A percentile compares a stretch with the other conserved stretches of the same genome.
Evolutionary conservation across 2,797 vertebrate genomes (phyloP).

Genomic region (Columba guinea): DNA sequence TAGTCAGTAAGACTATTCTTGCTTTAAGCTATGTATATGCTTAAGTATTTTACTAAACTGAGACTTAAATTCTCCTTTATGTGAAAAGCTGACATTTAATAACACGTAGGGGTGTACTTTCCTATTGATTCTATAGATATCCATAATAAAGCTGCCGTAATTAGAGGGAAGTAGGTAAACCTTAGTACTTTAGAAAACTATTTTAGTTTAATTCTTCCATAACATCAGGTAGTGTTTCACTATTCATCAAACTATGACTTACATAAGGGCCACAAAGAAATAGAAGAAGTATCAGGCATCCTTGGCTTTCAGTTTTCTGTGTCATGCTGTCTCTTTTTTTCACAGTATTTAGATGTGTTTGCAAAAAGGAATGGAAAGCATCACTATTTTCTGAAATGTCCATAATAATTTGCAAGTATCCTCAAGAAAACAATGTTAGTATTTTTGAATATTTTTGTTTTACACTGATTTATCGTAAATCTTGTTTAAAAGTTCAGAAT

Average conservation of each 20-base stretch:
- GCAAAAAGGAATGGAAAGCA: not conserved
- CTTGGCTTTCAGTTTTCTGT: not conserved
- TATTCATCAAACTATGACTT: not conserved
- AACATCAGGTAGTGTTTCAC: not conserved
- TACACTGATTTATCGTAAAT: not conserved
- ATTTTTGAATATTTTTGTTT: not conserved
- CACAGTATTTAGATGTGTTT: not conserved
- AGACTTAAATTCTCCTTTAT: constrained; percentile 23
- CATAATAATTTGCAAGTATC: not conserved
- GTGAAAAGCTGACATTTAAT: constrained; percentile 25
- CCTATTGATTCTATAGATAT: constrained; percentile 17
- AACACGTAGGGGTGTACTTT: constrained; percentile 2
- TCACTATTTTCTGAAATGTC: not conserved
- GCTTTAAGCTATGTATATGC: not conserved
- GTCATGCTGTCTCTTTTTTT: not conserved
- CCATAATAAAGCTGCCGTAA: constrained; percentile 1
- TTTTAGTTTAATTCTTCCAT: not conserved
- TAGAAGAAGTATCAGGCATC: not conserved
- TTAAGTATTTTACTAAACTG: not conserved
- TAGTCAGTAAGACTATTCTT: not conserved
- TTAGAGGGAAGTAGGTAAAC: not conserved
- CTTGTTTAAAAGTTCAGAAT: not conserved
- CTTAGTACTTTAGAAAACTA: not conserved
- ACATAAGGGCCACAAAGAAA: not conserved
- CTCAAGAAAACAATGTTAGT: not conserved